Percentiles rank a stretch among this genome's conserved stretches.
Evolutionary conservation across 2,113 vertebrate species (phyloP).

Genomic region (Cinclus mexicanus): DNA sequence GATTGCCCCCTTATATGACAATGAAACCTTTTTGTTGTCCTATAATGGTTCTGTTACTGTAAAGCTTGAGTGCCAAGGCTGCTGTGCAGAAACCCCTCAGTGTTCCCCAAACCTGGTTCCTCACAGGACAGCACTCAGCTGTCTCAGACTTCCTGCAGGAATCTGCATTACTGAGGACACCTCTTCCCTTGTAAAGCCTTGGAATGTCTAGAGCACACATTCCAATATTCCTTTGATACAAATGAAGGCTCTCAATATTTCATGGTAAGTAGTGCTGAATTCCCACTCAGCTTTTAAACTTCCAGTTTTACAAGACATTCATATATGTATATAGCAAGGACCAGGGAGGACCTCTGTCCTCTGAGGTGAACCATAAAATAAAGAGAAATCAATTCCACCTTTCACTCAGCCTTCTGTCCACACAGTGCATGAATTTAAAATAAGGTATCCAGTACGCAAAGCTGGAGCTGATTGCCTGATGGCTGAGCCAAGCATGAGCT

Average conservation of each 20-base stretch:
- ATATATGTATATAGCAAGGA: background rate
- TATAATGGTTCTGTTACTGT: background rate
- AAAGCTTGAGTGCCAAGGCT: background rate
- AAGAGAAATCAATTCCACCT: background rate
- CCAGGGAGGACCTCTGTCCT: background rate
- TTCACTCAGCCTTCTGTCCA: background rate
- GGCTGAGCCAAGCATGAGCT: background rate
- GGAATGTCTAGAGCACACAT: background rate
- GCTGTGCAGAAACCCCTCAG: background rate
- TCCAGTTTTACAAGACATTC: background rate
- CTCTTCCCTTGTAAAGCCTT: background rate
- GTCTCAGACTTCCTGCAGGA: background rate
- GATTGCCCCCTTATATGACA: background rate
- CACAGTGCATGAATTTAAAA: background rate
- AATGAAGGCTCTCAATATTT: background rate
- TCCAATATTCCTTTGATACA: background rate
- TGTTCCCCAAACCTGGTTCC: background rate
- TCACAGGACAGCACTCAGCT: background rate
- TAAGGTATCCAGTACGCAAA: background rate
- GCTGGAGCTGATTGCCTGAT: background rate
- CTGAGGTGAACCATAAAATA: background rate
- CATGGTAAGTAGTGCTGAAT: background rate
- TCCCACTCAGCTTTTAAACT: background rate
- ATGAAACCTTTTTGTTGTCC: background rate
- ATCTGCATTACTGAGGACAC: background rate